Evolutionary conservation across 2,113 vertebrate species (phyloP).

Genomic region (Engystomops pustulosus): DNA sequence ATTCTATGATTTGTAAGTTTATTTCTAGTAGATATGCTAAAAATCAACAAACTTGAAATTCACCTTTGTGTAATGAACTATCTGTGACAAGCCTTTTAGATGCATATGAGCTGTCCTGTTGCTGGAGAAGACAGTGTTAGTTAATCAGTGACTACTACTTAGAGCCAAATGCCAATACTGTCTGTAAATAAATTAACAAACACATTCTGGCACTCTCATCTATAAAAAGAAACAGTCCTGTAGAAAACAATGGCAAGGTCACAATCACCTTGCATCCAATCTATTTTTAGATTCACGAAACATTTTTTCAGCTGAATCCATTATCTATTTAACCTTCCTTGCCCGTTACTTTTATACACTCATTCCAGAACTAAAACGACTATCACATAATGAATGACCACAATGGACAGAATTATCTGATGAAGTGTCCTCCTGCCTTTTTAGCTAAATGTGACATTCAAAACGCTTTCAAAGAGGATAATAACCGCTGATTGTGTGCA

Average conservation of each 20-base stretch:
- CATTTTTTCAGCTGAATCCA: conserved; percentile 38
- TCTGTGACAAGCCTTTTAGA: background rate
- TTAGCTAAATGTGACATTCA: conserved; percentile 51
- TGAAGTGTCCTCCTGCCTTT: conserved; percentile 40
- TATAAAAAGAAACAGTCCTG: conserved; percentile 47
- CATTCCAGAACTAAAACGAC: conserved; percentile 42
- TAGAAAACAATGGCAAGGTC: conserved; percentile 47
- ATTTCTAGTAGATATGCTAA: no score
- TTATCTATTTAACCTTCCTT: conserved; percentile 58
- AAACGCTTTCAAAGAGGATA: conserved; percentile 33
- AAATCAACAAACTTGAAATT: no score
- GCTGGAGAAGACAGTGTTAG: background rate
- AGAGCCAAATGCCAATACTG: conserved; percentile 50
- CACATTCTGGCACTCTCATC: conserved; percentile 23
- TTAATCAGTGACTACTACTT: conserved; percentile 33
- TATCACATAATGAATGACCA: conserved; percentile 54
- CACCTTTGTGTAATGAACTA: background rate
- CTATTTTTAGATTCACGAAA: conserved; percentile 47
- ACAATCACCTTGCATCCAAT: conserved; percentile 48
- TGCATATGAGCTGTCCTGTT: background rate
- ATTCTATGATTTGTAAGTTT: no score
- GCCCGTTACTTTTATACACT: conserved; percentile 44
- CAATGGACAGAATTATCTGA: conserved; percentile 53
- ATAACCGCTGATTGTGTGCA: conserved; percentile 4
- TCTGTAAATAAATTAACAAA: conserved; percentile 27